These are phyloP conservation scores for Trichacis sp. DNA, from an alignment of 2,888 invertebrate genomes.

Conservation along the genomic window DNA sequence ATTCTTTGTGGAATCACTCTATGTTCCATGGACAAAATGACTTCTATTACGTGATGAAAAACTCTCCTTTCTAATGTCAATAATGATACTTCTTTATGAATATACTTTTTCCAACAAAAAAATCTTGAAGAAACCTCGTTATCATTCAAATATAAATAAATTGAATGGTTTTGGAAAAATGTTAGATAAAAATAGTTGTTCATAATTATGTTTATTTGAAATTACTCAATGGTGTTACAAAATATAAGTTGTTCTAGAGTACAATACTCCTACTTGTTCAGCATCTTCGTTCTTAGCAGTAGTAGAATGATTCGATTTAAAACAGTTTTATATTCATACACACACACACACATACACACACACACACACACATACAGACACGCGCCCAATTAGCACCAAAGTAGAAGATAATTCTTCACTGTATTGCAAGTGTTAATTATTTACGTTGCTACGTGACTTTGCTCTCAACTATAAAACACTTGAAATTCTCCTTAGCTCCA, in stretches of 20 bases:
- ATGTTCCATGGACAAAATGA: conserved; percentile 74
- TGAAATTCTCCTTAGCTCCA: not conserved
- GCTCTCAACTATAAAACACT: conserved; percentile 24
- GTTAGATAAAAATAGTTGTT: too few relatives aligned
- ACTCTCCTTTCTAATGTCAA: too few relatives aligned
- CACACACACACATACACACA: conserved; percentile 60
- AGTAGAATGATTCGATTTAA: conserved; percentile 44
- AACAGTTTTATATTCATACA: conserved; percentile 46
- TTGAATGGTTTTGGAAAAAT: too few relatives aligned
- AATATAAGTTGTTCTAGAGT: conserved; percentile 51
- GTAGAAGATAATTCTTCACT: conserved; percentile 46
- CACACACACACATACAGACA: conserved; percentile 54
- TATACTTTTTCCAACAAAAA: too few relatives aligned
- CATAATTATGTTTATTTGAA: conserved; percentile 57
- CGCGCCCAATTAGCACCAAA: conserved; percentile 60
- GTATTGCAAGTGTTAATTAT: conserved; percentile 35
- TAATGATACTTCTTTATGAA: too few relatives aligned
- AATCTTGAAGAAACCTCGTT: too few relatives aligned
- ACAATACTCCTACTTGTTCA: conserved; percentile 33
- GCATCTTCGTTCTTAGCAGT: conserved; percentile 42
- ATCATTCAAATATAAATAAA: too few relatives aligned
- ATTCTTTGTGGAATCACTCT: conserved; percentile 74
- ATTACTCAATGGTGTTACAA: conserved; percentile 61
- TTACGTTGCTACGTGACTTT: conserved; percentile 11
- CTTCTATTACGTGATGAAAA: not conserved